Base-by-base conservation (phyloP, 2,797 vertebrate species). In the Enteromius mattozi region DNA sequence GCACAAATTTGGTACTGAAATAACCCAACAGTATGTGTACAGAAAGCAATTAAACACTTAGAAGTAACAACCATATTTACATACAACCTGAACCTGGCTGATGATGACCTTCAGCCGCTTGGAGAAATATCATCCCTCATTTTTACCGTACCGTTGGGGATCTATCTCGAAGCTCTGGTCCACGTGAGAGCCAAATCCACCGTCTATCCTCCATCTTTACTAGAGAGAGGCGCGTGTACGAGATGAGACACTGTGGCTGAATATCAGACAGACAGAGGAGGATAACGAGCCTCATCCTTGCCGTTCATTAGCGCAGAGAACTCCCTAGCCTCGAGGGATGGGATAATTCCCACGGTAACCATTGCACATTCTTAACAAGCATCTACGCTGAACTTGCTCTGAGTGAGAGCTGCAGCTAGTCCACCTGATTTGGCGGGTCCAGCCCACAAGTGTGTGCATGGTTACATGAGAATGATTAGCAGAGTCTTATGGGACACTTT, bases 301-400 rank as follows among this genome's bases (percentile, higher is more conserved):
- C 82, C 91, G 91, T 94, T 95, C 92, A 93, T 94, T 95, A 94
- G 92, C 89, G 90, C 89, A 83, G 89, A 93, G 91, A 91, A 91
- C 93, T 93, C 91, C 88, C 92, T 90, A 88, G 90, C 91, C 92
- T 89, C 86, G 86, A 90, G 92, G 88, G 90, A 88, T 78, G 89
- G 78, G 90, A 88, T 87, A 90, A 91, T 92, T 93, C 93, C 93
- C 93, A 90, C 75, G 61, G 90, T 87, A 87, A 91, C 91, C 90
- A 93, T 92, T 92, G 92, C 92, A 92, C 91, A 91, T 95, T 94
- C 85, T 94, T 95, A 95, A 94, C 92, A 94, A 95, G 94, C 91
- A 90, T 87, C 86, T 89, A 87, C 87, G 92, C 90, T 89, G 91
- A 89, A 93, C 91, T 85, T 82, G 85, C 83, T 91, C 91, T 91